Base-by-base conservation (phyloP, 1,140 invertebrate species). In the Saccostrea glomerata region DNA sequence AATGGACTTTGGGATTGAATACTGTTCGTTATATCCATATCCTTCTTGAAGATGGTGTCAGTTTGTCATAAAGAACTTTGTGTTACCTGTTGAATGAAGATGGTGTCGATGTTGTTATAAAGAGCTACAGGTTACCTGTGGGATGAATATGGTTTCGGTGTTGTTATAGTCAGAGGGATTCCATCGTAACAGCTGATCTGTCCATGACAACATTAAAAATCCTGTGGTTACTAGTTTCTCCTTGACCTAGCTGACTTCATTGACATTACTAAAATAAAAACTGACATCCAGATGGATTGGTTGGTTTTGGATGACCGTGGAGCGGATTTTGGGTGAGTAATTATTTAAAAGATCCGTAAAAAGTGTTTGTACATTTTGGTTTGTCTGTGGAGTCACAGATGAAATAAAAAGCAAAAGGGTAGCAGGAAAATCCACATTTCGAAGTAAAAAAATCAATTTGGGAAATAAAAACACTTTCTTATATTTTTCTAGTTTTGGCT, bases 211-310 rank as follows among this genome's bases (percentile, higher is more conserved):
- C 13, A 77, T 12, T 11, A 87, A n/a, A 77, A n/a, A 87, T 12
- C 40, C 88, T 0, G 86, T 87, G 17, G 88, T 87, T 30, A 86
- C 85, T 30, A 89, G 60, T 54, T 58, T 87, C n/a, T 89, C 83
- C 17, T 84, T 30, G 23, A 87, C 66, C 40, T 89, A 86, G 25
- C 87, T 86, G 23, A 87, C n/a, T 11, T 73, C 84, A 20, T 36
- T 86, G 40, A 83, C 47, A 23, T 36, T 55, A 17, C 36, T 54
- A 0, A 83, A 23, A 36, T 47, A 83, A 54, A 83, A 83, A 17
- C 82, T 83, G 54, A 83, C 36, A 36, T 83, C 82, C 20, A 83
- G 82, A 6, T 12, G 82, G 20, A 83, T 4, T 9, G 82, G 82
- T 4, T 47, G 13, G 7, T 30, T 15, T 36, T 83, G 82, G 40